Evolutionary conservation across 2,888 invertebrate genomes (phyloP).

Genomic region (Cynaeus angustus): DNA sequence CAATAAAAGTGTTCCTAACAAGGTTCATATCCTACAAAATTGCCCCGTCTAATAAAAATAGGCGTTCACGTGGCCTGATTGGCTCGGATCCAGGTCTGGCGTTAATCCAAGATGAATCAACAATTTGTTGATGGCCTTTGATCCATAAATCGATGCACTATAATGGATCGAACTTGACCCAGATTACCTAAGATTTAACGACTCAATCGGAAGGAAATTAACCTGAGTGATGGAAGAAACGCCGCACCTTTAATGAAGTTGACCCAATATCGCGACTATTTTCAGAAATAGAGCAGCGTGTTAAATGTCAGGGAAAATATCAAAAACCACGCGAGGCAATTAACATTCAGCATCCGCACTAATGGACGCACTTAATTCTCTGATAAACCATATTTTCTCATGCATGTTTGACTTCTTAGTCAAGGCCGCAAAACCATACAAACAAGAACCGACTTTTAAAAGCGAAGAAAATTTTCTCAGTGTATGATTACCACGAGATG

Average conservation of each 20-base stretch:
- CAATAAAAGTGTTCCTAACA: slow-evolving; percentile 12
- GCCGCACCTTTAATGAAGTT: slow-evolving; percentile 32
- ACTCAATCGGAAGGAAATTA: slow-evolving; percentile 45
- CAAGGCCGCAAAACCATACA: slow-evolving; percentile 5
- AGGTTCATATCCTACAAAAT: slow-evolving; percentile 6
- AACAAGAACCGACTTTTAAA: too few species aligned
- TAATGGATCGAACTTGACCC: slow-evolving; percentile 43
- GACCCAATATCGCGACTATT: slow-evolving; percentile 40
- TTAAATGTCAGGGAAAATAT: slow-evolving; percentile 41
- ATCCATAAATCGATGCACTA: slow-evolving; percentile 15
- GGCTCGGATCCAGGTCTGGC: slow-evolving; percentile 33
- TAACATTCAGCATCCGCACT: slow-evolving; percentile 24
- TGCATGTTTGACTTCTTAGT: slow-evolving; percentile 9
- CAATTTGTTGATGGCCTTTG: slow-evolving; percentile 20
- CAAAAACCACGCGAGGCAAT: slow-evolving; percentile 3
- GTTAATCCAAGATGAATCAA: slow-evolving; percentile 28
- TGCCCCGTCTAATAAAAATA: slow-evolving; percentile 18
- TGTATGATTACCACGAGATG: too few species aligned
- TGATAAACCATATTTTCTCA: slow-evolving; percentile 11
- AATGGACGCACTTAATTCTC: slow-evolving; percentile 27
- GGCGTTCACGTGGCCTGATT: slow-evolving; percentile 11
- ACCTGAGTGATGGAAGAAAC: slow-evolving; percentile 34
- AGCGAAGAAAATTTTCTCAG: too few species aligned
- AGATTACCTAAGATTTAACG: slow-evolving; percentile 32
- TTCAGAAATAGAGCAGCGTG: slow-evolving; percentile 3